phyloP scores from a whole-genome alignment of 1,140 invertebrate species.

The Drosophila ironensis region DNA sequence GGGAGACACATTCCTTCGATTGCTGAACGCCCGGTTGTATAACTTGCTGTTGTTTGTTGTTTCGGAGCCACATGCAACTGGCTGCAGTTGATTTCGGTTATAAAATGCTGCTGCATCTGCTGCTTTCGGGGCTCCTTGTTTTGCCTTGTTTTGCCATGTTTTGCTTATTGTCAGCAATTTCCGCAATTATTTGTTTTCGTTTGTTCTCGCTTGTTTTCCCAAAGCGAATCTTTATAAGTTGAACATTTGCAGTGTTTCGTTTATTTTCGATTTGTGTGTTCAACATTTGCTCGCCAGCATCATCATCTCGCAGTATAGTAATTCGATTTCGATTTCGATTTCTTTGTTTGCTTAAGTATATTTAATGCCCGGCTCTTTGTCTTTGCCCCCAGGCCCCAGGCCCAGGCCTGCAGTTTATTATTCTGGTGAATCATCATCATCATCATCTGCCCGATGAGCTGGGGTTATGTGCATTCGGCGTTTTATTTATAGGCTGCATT shows the following conservation, averaged over 20 bases:
- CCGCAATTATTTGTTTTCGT: conserved; percentile 60
- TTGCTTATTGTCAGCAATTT: conserved; percentile 62
- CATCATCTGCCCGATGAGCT: conserved; percentile 4
- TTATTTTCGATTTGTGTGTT: conserved; percentile 72
- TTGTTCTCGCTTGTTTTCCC: conserved; percentile 36
- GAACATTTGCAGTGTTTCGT: conserved; percentile 49
- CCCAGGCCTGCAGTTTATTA: conserved; percentile 23
- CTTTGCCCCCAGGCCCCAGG: background rate
- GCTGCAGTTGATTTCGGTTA: conserved; percentile 54
- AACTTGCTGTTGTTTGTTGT: conserved; percentile 77
- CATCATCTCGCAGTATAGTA: too few relatives aligned
- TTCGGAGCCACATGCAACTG: conserved; percentile 15
- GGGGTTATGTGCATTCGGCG: conserved; percentile 20
- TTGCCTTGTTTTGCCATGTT: conserved; percentile 5
- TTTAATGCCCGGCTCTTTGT: conserved; percentile 21
- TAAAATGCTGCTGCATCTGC: conserved; percentile 44
- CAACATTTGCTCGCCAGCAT: conserved; percentile 57
- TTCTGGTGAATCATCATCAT: conserved; percentile 42
- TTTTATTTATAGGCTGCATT: conserved; percentile 66
- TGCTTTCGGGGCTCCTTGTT: background rate
- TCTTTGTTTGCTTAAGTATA: conserved; percentile 49
- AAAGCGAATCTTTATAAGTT: conserved; percentile 11
- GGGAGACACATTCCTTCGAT: conserved; percentile 14
- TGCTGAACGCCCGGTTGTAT: conserved; percentile 74
- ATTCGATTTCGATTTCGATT: conserved; percentile 45